phyloP scores from a whole-genome alignment of 1,140 invertebrate genomes.

The Drosophila ercepeae region DNA sequence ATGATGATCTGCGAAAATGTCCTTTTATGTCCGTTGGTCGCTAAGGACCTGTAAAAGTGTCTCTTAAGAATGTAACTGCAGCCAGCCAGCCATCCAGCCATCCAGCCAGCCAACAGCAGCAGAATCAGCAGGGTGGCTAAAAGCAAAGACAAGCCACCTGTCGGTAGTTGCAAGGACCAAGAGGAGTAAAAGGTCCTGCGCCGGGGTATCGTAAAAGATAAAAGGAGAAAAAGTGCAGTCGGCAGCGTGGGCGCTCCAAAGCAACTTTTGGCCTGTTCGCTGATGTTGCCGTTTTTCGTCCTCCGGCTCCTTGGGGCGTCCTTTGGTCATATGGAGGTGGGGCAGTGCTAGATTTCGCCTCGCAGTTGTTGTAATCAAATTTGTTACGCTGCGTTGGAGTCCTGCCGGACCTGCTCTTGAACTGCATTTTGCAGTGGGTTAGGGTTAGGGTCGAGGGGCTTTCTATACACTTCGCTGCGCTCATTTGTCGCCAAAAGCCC shows the following conservation, averaged over 20 bases:
- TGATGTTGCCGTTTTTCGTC: slow-evolving; percentile 54
- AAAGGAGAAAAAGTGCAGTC: slow-evolving; percentile 55
- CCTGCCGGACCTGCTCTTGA: slow-evolving; percentile 19
- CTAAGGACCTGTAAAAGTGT: slow-evolving; percentile 68
- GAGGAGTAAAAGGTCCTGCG: slow-evolving; percentile 30
- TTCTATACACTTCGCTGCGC: slow-evolving; percentile 56
- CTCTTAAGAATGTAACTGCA: slow-evolving; percentile 50
- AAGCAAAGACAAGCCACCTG: slow-evolving; percentile 29
- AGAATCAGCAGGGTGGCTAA: slow-evolving; percentile 18
- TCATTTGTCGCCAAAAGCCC: slow-evolving; percentile 63
- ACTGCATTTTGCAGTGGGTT: slow-evolving; percentile 24
- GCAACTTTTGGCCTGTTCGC: slow-evolving; percentile 60
- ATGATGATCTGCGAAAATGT: slow-evolving; percentile 71
- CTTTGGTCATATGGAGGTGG: slow-evolving; percentile 6
- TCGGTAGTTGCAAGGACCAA: slow-evolving; percentile 22
- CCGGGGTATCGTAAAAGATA: slow-evolving; percentile 38
- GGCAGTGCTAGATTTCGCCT: neutral
- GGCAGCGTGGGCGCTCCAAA: slow-evolving; percentile 6
- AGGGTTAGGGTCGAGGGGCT: neutral
- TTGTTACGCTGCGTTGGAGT: slow-evolving; percentile 67
- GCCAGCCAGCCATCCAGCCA: slow-evolving; percentile 5
- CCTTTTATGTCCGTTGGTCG: slow-evolving; percentile 54
- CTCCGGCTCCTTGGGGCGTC: slow-evolving; percentile 53
- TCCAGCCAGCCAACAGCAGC: neutral
- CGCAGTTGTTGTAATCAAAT: slow-evolving; percentile 70